Evolutionary conservation across 2,888 invertebrate species (phyloP), one percentile per base, ranked within the genome.

Genomic region (Luperina nickerlii): DNA sequence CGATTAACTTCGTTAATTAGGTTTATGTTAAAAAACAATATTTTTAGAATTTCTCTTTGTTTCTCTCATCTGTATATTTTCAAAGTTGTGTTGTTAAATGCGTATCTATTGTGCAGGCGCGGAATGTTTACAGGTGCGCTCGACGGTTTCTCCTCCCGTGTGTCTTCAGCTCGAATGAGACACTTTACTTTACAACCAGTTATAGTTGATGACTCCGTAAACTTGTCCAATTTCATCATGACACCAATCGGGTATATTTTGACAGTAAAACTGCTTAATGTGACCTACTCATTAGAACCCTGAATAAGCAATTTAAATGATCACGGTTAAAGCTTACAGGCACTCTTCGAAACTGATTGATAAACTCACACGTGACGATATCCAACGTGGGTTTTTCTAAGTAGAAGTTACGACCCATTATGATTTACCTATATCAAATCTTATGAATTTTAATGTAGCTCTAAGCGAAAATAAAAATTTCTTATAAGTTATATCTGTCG

Each of bases 161-260:
- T 90, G 88, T 90, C 87, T 88, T 87, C 84, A 82, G 87, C 86
- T 86, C 82, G 89, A 91, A 91, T 86, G 81, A 87, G 78, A 86
- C 87, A 89, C 85, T 78, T 88, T 83, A 83, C 90, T 89, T 88
- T 89, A 91, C 91, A 93, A 94, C 93, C 93, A 91, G 92, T 94
- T 94, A 90, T 91, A 90, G 76, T 91, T 90, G 88, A 92, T 91
- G 83, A 87, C 90, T 91, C 85, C 90, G 89, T 91, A 92, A 91
- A 94, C 90, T 90, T 91, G 90, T 88, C 87, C 89, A 91, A 87
- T 92, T 92, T 90, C 90, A 90, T 90, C 89, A 88, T 89, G 92
- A 91, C 92, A 92, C 90, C 89, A 92, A 92, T 93, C 92, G 87
- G 84, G 90, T 86, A 88, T 87, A 90, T 90, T 91, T 89, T 87